A percentile compares a stretch with the other conserved stretches of the same genome.
phyloP scores from a whole-genome alignment of 2,113 vertebrate genomes.

The Patagioenas fasciata region DNA sequence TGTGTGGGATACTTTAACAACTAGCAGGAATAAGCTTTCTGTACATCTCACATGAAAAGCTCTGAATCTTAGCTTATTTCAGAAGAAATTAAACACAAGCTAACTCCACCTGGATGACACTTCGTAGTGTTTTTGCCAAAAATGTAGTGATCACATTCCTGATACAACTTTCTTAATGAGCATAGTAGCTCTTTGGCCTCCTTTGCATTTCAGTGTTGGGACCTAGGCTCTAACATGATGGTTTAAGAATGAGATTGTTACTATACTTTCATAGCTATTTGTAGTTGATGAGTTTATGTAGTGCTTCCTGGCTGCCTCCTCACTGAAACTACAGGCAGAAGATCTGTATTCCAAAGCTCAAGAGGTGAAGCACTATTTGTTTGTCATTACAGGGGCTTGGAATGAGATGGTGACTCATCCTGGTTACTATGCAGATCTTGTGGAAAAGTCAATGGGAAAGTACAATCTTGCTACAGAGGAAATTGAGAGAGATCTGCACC shows the following conservation, averaged over 20 bases:
- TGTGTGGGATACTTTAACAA: neutral
- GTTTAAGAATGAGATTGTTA: neutral
- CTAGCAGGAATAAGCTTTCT: neutral
- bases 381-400: conserved; percentile 84
- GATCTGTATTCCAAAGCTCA: neutral
- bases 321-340: neutral
- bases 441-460: conserved; percentile 87
- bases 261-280: neutral
- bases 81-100: neutral
- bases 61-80: neutral
- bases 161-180: neutral
- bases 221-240: neutral
- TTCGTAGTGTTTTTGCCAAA: neutral
- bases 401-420: conserved; percentile 94
- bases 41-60: neutral
- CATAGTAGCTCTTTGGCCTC: neutral
- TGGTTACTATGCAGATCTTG: conserved; percentile 89
- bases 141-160: neutral
- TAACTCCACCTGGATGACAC: neutral
- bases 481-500: conserved; percentile 96
- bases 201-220: neutral
- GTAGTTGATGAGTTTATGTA: neutral
- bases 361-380: neutral
- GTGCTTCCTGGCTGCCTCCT: neutral
- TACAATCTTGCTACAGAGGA: conserved; percentile 93